phyloP scores from a whole-genome alignment of 2,888 invertebrate genomes.

The Plebejus argus region DNA sequence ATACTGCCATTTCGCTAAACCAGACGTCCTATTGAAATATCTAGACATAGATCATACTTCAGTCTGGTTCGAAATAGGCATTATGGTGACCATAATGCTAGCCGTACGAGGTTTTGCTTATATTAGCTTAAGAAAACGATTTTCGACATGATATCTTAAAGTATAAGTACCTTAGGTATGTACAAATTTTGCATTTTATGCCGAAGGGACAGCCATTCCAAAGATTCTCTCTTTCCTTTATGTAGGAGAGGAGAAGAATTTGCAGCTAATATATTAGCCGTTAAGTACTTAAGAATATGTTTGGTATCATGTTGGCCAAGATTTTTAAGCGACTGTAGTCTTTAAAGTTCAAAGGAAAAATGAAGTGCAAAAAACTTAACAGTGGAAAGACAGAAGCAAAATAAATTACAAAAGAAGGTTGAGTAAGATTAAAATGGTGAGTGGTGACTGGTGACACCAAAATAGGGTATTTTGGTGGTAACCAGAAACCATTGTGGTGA shows the following conservation, averaged over 20 bases:
- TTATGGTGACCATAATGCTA: slow-evolving; percentile 76
- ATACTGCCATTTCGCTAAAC: slow-evolving; percentile 85
- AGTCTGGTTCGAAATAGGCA: slow-evolving; percentile 78
- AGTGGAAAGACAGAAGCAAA: neutral
- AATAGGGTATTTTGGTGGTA: too few species aligned
- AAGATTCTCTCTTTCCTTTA: neutral
- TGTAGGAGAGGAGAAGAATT: slow-evolving; percentile 5
- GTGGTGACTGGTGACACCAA: too few species aligned
- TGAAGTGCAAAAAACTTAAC: neutral
- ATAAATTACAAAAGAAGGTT: neutral
- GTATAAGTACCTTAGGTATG: slow-evolving; percentile 24
- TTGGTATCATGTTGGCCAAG: neutral
- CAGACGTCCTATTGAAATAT: slow-evolving; percentile 81
- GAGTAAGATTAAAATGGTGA: too few species aligned
- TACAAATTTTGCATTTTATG: slow-evolving; percentile 22
- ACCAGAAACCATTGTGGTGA: too few species aligned
- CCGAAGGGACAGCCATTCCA: neutral
- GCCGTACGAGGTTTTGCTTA: slow-evolving; percentile 81
- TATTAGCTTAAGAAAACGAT: slow-evolving; percentile 79
- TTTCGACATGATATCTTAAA: slow-evolving; percentile 64
- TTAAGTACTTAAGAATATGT: slow-evolving; percentile 1
- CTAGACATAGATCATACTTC: slow-evolving; percentile 81
- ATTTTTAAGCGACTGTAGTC: neutral
- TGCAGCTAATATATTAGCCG: neutral
- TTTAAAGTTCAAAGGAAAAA: neutral